These are phyloP conservation scores for Amiota communis DNA, from an alignment of 2,888 invertebrate species.

Conservation along the genomic window DNA sequence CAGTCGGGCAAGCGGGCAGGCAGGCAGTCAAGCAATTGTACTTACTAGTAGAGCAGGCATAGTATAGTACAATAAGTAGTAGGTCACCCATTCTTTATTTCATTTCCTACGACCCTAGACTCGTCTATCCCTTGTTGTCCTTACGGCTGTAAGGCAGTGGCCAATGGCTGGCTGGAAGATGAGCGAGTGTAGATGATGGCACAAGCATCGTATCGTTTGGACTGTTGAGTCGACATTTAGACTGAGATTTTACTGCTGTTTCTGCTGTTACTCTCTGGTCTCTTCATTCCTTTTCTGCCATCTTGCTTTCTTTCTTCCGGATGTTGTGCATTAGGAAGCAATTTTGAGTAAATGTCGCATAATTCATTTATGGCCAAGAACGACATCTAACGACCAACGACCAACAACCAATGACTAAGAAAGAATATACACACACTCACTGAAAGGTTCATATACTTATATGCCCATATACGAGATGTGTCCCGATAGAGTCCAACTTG, in stretches of 20 bases:
- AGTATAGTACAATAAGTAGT: background rate
- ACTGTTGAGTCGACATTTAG: conserved; percentile 1
- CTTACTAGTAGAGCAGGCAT: background rate
- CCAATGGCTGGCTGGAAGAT: background rate
- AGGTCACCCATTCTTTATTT: background rate
- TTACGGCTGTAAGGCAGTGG: background rate
- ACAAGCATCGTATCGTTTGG: background rate
- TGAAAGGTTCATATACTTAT: background rate
- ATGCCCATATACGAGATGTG: background rate
- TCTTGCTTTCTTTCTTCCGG: conserved; percentile 30
- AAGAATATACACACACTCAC: background rate
- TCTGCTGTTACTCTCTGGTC: conserved; percentile 20
- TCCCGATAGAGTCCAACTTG: no score
- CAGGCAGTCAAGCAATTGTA: background rate
- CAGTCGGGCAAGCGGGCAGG: background rate
- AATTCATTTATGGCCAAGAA: conserved; percentile 65
- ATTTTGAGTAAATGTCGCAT: conserved; percentile 70
- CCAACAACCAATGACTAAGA: conserved; percentile 1
- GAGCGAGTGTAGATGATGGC: background rate
- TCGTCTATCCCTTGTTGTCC: no score
- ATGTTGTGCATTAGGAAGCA: conserved; percentile 64
- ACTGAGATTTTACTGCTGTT: background rate
- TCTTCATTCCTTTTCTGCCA: no score
- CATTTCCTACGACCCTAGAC: no score
- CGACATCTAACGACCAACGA: conserved; percentile 27